Conservation (phyloP, 1,140 invertebrate genomes). For the Acromyrmex heyeri region DNA sequence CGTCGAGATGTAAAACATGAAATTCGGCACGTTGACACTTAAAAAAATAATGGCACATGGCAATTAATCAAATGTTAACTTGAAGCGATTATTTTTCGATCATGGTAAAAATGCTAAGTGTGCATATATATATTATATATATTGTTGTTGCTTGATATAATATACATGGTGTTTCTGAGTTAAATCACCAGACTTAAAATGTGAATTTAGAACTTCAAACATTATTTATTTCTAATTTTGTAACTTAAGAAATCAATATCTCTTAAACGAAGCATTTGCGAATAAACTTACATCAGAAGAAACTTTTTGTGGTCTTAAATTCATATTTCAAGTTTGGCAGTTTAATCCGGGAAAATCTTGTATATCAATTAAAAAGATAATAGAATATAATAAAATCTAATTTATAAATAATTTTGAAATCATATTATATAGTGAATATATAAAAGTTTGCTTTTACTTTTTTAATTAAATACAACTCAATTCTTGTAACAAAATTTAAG, state of each 20-base stretch:
- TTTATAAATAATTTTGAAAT: constrained; percentile 17
- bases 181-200: no score
- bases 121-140: neutral
- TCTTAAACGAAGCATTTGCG: no score
- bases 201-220: no score
- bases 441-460: constrained; percentile 11
- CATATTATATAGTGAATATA: neutral
- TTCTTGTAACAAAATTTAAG: neutral
- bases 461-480: constrained; percentile 3
- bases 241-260: no score
- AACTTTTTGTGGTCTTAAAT: no score
- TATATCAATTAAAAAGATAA: constrained; percentile 4
- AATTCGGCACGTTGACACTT: constrained; percentile 1
- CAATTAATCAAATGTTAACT: constrained; percentile 35
- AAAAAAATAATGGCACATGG: constrained; percentile 43
- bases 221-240: no score
- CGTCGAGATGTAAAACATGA: neutral
- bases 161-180: neutral
- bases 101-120: constrained; percentile 32
- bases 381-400: constrained; percentile 12
- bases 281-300: no score
- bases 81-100: constrained; percentile 37
- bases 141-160: neutral
- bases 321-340: no score
- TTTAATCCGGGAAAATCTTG: no score